These are phyloP conservation scores for Epinotia bilunana DNA, from an alignment of 2,888 invertebrate species.

Conservation along the genomic window DNA sequence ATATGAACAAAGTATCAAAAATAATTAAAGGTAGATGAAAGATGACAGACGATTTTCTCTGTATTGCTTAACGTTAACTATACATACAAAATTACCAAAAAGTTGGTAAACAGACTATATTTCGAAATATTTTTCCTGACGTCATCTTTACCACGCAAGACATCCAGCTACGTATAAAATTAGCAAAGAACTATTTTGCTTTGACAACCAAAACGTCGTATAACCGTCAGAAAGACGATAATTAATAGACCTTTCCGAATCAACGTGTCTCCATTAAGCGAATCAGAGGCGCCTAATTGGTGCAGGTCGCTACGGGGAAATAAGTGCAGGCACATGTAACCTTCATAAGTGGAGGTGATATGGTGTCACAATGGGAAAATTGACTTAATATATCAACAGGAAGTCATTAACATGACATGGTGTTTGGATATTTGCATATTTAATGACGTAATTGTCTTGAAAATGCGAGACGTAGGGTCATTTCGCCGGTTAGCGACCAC, in stretches of 20 bases:
- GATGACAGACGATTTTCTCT: no score
- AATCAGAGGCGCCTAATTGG: conserved; percentile 40
- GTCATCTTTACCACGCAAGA: background rate
- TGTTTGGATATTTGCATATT: conserved; percentile 14
- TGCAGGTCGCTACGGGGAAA: conserved; percentile 4
- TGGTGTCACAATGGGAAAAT: conserved; percentile 18
- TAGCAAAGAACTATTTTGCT: background rate
- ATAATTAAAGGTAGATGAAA: no score
- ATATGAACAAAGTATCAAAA: no score
- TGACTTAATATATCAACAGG: conserved; percentile 14
- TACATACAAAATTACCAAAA: background rate
- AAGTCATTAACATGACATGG: conserved; percentile 1
- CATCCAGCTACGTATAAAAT: background rate
- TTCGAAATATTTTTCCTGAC: background rate
- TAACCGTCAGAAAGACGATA: background rate
- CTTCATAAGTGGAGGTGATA: conserved; percentile 20
- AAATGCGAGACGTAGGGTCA: background rate
- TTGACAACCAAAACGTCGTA: background rate
- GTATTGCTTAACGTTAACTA: no score
- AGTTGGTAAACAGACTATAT: background rate
- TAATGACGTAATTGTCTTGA: conserved; percentile 4
- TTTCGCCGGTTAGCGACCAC: no score
- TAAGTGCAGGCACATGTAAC: conserved; percentile 10
- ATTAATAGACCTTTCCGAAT: background rate
- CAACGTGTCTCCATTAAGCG: conserved; percentile 63